Evolutionary conservation across 2,888 invertebrate species (phyloP).

Genomic region (Andrena dorsata): DNA sequence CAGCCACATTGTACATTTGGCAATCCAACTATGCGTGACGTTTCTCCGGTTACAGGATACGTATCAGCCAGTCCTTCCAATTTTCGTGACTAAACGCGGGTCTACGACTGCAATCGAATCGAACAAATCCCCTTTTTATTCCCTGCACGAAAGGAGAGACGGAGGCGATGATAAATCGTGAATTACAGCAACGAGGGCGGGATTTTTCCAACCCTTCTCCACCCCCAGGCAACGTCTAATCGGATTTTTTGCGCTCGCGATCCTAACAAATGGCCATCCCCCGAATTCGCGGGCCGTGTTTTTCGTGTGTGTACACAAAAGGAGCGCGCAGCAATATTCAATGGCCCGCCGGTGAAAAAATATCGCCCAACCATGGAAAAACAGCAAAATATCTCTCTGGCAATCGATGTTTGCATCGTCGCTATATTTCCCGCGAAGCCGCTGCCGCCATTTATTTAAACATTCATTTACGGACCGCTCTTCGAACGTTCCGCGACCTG

Average conservation of each 20-base stretch:
- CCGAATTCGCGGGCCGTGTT: conserved; percentile 24
- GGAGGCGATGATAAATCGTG: background rate
- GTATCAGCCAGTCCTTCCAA: too few relatives aligned
- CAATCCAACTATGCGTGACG: too few relatives aligned
- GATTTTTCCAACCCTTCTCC: background rate
- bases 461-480: background rate
- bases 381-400: background rate
- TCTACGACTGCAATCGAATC: background rate
- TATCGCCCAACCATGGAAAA: background rate
- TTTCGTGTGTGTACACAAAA: conserved; percentile 1
- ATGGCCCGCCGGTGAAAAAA: conserved; percentile 4
- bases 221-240: conserved; percentile 3
- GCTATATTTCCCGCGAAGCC: background rate
- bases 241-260: conserved; percentile 16
- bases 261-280: conserved; percentile 4
- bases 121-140: conserved; percentile 1
- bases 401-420: conserved; percentile 18
- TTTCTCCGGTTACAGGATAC: too few relatives aligned
- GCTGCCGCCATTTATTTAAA: background rate
- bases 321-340: background rate
- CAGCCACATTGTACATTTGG: too few relatives aligned
- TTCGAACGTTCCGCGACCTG: conserved; percentile 14
- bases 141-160: background rate
- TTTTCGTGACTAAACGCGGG: background rate
- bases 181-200: background rate